phyloP scores from a whole-genome alignment of 1,140 invertebrate species.

The Eriocheir sinensis region DNA sequence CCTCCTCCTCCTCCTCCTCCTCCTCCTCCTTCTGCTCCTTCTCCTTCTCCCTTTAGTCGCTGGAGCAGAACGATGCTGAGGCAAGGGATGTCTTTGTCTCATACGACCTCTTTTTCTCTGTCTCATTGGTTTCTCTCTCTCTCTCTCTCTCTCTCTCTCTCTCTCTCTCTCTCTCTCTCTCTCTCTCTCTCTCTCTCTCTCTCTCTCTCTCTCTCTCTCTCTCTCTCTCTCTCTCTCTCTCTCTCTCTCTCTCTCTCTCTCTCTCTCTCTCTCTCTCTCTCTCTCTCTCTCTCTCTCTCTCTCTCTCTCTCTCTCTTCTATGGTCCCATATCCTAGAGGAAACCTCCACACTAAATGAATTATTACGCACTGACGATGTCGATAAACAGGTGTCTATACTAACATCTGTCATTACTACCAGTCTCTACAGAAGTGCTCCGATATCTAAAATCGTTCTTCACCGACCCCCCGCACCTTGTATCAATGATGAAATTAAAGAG shows the following conservation, averaged over 20 bases:
- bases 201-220: conserved; percentile 22
- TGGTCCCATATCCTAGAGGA: no score
- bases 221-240: neutral
- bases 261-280: no score
- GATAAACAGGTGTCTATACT: no score
- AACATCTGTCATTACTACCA: no score
- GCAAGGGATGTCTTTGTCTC: neutral
- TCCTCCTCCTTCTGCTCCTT: neutral
- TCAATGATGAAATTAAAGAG: no score
- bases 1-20: conserved; percentile 1
- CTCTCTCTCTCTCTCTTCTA: neutral
- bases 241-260: no score
- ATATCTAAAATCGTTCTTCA: no score
- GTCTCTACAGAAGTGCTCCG: no score
- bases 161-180: neutral
- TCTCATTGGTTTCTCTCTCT: neutral
- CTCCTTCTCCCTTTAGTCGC: neutral
- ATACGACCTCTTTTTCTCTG: neutral
- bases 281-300: no score
- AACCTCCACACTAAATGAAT: no score
- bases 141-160: neutral
- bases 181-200: neutral
- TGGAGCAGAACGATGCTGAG: conserved; percentile 19
- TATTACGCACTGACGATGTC: no score
- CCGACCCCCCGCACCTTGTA: no score